Conservation (phyloP, 2,797 vertebrate species). For the Natrix natrix region DNA sequence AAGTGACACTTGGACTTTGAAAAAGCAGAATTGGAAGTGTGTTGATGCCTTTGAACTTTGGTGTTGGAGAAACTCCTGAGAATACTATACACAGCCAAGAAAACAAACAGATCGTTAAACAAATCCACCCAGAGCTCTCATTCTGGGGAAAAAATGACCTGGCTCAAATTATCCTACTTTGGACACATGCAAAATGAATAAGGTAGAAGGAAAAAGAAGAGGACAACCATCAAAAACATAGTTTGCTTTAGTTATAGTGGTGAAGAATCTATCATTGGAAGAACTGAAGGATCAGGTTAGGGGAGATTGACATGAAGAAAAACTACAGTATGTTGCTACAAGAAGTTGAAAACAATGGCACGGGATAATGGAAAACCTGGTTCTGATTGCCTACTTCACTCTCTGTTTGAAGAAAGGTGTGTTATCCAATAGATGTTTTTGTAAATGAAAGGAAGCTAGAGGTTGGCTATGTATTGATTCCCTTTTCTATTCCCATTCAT, state of each 20-base stretch:
- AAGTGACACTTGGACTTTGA: not conserved
- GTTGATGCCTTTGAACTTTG: not conserved
- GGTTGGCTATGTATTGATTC: not conserved
- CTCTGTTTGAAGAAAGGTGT: not conserved
- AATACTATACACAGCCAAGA: not conserved
- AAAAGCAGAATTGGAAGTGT: not conserved
- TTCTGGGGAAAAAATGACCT: not conserved
- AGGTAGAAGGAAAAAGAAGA: not conserved
- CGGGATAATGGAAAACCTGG: not conserved
- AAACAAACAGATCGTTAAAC: not conserved
- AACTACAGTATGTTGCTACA: not conserved
- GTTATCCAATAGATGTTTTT: not conserved
- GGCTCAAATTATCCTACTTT: not conserved
- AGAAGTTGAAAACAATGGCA: not conserved
- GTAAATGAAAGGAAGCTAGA: not conserved
- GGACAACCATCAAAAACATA: not conserved
- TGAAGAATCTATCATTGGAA: not conserved
- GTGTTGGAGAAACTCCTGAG: not conserved
- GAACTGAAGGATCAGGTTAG: not conserved
- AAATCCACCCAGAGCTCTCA: not conserved
- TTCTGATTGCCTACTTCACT: not conserved
- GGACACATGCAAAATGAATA: not conserved
- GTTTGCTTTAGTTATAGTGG: not conserved
- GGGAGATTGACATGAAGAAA: not conserved
- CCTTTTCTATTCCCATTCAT: not conserved